Evolutionary conservation across 2,888 invertebrate genomes (phyloP), one percentile per base, ranked within the genome.

Genomic region (Agriopis marginaria): DNA sequence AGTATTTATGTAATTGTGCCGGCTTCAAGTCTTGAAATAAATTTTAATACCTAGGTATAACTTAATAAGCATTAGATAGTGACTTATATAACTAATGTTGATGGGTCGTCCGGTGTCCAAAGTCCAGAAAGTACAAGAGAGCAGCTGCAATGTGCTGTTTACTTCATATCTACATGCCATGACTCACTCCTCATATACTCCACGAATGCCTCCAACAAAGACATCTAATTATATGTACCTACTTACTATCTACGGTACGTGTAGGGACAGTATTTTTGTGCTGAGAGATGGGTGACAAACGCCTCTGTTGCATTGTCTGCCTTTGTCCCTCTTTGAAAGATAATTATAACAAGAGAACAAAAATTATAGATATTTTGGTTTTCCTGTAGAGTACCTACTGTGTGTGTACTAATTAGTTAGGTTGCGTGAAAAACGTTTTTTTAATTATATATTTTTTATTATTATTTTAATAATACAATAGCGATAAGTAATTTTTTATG

Each of bases 231-330:
- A 17, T 45, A n/a, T 23, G 8, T 60, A 67, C 62, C 44, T 58
- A 58, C 51, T n/a, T 23, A 58, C 12, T 50, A 5, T 62, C 39
- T 68, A 50, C 8, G 55, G 59, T 63, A 65, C 68, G 70, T 58
- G 70, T 58, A 61, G 49, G 67, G 14, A 71, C 59, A 72, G 65
- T 74, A 75, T 74, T 73, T 73, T 73, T 75, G 70, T 70, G 14
- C 54, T 40, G 47, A 44, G 49, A 54, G 68, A 71, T 63, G 73
- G 59, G 59, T 74, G 73, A 73, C 74, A 73, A 69, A 66, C 44
- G 51, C 39, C 63, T 71, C 23, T 55, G 63, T 56, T 62, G 56
- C 65, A 54, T 69, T 66, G 62, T 63, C 54, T 59, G 66, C 50
- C 76, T 75, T 75, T 76, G 75, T 62, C 11, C 12, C 23, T 49